Base-by-base conservation (phyloP, 64 coral and sea anemone species). In the Stylophora pistillata region DNA sequence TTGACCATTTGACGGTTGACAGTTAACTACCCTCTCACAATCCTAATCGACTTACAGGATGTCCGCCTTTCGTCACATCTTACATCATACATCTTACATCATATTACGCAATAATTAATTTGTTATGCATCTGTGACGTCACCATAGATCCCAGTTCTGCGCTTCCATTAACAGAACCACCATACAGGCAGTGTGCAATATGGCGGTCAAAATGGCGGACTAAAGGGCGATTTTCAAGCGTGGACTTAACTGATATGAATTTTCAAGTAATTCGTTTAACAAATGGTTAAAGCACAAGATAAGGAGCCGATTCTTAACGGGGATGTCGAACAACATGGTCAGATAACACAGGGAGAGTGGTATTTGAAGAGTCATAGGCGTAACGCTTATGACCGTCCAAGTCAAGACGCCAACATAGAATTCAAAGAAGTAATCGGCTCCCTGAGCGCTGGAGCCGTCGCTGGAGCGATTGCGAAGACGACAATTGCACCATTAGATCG, bases 381-480 rank as follows among this genome's bases (percentile, higher is more conserved):
- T n/a, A 55, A 30, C 54, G 81, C 56, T 85, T 74, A 68, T 68
- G 72, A 81, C 64, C 56, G 28, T 12, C 28, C 56, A 13, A 32
- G 21, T 31, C 74, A 70, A n/a, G 87, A 72, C 85, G 74, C 87
- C 57, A 87, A 77, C 23, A 95, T 77, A 87, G 91, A 77, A 73
- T 78, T 79, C 69, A 92, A 77, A 92, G 97, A 99, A 82, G 81
- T 99, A 26, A 85, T 99, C 74, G 93, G 85, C 20, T 99, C 97
- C 61, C 77, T 99, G 77, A 88, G 88, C 29, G 95, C 97, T 59
- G 97, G 97, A 25, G 97, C 97, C 30, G 78, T 95, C 33, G 97
- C 97, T 77, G 97, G 97, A 76, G 97, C 97, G n/a, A 89, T 99
- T 56, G 97, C 97, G n/a, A 99, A 99, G 78, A 99, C 97, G 18